These are phyloP conservation scores for Drosophila paramelanica DNA, from an alignment of 2,888 invertebrate species.

Conservation along the genomic window DNA sequence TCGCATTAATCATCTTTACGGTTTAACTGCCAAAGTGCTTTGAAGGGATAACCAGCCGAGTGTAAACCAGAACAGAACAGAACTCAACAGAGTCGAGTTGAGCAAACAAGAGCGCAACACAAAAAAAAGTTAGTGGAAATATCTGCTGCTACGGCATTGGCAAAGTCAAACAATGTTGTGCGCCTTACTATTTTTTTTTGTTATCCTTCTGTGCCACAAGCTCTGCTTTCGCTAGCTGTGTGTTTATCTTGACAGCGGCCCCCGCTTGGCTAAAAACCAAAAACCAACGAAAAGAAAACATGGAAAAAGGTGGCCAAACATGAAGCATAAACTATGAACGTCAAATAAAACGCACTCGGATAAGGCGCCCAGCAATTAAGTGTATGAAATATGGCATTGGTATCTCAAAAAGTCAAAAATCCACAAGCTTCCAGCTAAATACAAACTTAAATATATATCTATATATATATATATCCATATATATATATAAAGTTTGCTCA, in stretches of 20 bases:
- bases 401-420: slow-evolving; percentile 27
- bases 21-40: slow-evolving; percentile 78
- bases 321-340: slow-evolving; percentile 73
- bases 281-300: slow-evolving; percentile 1
- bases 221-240: slow-evolving; percentile 25
- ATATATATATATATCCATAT: neutral
- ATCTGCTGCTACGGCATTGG: slow-evolving; percentile 51
- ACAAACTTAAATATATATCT: neutral
- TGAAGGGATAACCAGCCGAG: slow-evolving; percentile 67
- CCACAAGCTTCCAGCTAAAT: slow-evolving; percentile 4
- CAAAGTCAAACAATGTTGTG: slow-evolving; percentile 80
- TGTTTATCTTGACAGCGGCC: slow-evolving; percentile 55
- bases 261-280: neutral
- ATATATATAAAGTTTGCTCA: slow-evolving; percentile 10
- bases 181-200: slow-evolving; percentile 61
- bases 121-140: slow-evolving; percentile 13
- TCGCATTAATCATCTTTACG: slow-evolving; percentile 80
- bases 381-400: slow-evolving; percentile 48
- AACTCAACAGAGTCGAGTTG: slow-evolving; percentile 6
- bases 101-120: slow-evolving; percentile 43
- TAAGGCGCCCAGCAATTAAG: slow-evolving; percentile 57
- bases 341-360: slow-evolving; percentile 70
- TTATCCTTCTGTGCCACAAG: slow-evolving; percentile 42
- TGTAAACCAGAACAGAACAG: slow-evolving; percentile 47
- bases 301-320: slow-evolving; percentile 50